Evolutionary conservation across 2,888 invertebrate species (phyloP), one percentile per base, ranked within the genome.

Genomic region (Beris chalybata): DNA sequence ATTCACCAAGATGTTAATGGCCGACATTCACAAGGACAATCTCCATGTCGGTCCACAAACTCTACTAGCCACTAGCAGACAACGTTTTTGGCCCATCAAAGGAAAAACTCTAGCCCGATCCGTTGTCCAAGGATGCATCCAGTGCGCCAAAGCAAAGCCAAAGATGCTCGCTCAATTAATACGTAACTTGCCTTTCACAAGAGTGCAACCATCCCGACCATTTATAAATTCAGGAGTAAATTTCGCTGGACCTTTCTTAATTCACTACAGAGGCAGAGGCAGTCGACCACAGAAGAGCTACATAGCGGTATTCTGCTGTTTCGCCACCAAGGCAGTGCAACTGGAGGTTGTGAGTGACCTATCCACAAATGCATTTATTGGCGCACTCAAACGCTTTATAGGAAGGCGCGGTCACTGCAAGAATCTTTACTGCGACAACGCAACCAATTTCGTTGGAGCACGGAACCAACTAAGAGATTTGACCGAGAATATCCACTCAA

Each of bases 81-180:
- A 70, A 59, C 63, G 66, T 58, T 74, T 70, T 67, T 74, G 73
- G 73, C 70, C 70, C 6, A 67, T 74, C 9, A 65, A 71, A 5
- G 72, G 67, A 12, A 67, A 69, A 54, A 70, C 53, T 31, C 52
- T 69, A n/a, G 67, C 69, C 3, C 61, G 65, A 31, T 68, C 50
- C 45, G 44, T 70, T 52, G 61, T 71, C 13, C 59, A 65, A 12
- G 29, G 63, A 31, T 73, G 72, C 52, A 48, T 72, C 2, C 66
- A 56, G 22, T 72, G 72, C 55, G 63, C 44, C 12, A 65, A 64
- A 53, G 54, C 65, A 1, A 68, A 57, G n/a, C 70, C 70, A 38
- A 64, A 68, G 52, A 13, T 70, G 11, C 3, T 58, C 5, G 22
- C 65, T 0, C 73, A 72, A 53, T 15, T 72, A 9, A 75, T 76